These are phyloP conservation scores for Poeciliopsis occidentalis DNA, from an alignment of 2,113 vertebrate genomes.

Conservation along the genomic window DNA sequence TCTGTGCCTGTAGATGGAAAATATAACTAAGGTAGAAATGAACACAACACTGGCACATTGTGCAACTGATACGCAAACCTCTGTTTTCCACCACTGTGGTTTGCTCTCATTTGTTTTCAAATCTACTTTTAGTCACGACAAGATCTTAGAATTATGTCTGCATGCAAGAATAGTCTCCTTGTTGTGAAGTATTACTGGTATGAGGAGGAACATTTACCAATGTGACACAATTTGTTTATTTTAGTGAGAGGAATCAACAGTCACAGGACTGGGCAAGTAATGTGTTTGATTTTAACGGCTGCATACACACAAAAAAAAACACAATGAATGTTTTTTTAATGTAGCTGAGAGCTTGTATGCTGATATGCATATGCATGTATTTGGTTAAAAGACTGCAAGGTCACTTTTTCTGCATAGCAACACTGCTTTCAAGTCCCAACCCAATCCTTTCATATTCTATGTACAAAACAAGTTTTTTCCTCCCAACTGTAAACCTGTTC, in stretches of 20 bases:
- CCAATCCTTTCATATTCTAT: neutral
- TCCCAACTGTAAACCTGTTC: constrained; percentile 44
- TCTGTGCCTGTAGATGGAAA: neutral
- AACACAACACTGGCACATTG: neutral
- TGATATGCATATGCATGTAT: neutral
- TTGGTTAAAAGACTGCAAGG: neutral
- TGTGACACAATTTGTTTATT: constrained; percentile 13
- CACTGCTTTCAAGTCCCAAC: constrained; percentile 4
- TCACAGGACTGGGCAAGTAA: constrained; percentile 21
- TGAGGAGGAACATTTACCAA: constrained; percentile 2
- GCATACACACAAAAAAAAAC: neutral
- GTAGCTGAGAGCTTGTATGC: neutral
- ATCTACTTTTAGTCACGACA: neutral
- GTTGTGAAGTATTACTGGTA: neutral
- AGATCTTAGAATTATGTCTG: neutral
- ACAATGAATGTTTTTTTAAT: neutral
- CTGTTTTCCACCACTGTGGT: neutral
- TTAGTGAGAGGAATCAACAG: neutral
- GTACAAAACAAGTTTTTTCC: neutral
- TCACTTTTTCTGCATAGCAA: neutral
- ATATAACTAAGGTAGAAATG: neutral
- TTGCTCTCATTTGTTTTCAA: neutral
- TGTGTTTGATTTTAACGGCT: neutral
- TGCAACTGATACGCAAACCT: neutral
- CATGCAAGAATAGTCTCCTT: neutral